Base-by-base conservation (phyloP, 2,888 invertebrate genomes). In the Ornithoptera alexandrae region DNA sequence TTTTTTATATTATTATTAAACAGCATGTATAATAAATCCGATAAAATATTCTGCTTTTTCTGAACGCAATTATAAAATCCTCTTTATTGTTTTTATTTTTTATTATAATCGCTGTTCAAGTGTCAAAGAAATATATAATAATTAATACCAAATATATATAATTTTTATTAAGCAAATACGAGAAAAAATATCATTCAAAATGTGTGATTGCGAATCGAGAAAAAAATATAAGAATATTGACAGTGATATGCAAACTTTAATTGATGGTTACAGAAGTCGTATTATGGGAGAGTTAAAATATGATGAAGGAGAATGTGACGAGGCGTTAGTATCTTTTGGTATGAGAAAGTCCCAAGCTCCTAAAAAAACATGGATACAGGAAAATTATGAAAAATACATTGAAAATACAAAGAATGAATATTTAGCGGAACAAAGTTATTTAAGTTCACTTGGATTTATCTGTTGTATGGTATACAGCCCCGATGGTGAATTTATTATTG, bases 401-500 rank as follows among this genome's bases (percentile, higher is more conserved):
- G 80, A 79, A 36, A 77, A 86, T 39, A 88, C 89, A 8, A 81
- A 77, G 0, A 91, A 92, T 72, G 73, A 82, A 61, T 74, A 68
- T 62, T 71, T 86, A 60, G 70, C 75, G 0, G 75, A 78, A 56
- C 70, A 81, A 17, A 75, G 81, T 74, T 92, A 79, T 79, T 79
- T 87, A 62, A 78, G 81, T 0, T 82, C 85, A 71, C 81, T 77
- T 63, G 93, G 92, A 0, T 87, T 76, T 71, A 86, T 92, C 59
- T 77, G 73, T 22, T 83, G 82, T 64, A 84, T 93, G 75, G 77
- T 84, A 57, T 94, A 87, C 76, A 83, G 90, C 20, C 83, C 87
- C 0, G 83, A 87, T 68, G 93, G 93, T 6, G 80, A 85, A n/a
- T 71, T 75, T 58, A 73, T 94, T 67, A 85, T 92, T 22, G 84